These are phyloP conservation scores for Mobula birostris DNA, from an alignment of 2,113 vertebrate species.

Conservation along the genomic window DNA sequence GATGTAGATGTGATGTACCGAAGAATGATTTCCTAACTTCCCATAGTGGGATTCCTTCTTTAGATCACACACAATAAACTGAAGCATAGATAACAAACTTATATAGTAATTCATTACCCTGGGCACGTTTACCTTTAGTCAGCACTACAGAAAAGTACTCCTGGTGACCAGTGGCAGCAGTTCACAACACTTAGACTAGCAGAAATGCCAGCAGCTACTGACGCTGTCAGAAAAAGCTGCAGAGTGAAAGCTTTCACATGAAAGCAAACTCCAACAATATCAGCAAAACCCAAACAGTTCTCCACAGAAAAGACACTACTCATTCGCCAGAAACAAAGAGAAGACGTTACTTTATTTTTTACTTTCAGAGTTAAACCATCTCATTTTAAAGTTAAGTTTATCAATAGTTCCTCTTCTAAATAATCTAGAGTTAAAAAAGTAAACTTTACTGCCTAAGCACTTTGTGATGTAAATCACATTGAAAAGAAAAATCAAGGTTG, in stretches of 20 bases:
- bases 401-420: neutral
- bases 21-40: slow-evolving; percentile 21
- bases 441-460: neutral
- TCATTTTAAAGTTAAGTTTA: neutral
- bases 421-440: neutral
- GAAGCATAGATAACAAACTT: slow-evolving; percentile 32
- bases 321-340: neutral
- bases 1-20: neutral
- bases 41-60: slow-evolving; percentile 4
- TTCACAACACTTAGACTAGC: slow-evolving; percentile 4
- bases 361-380: neutral
- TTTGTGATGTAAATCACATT: neutral
- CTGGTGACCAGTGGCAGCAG: slow-evolving; percentile 16
- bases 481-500: neutral
- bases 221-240: neutral
- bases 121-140: slow-evolving; percentile 20
- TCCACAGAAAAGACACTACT: neutral
- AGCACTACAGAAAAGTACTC: slow-evolving; percentile 3
- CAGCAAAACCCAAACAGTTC: neutral
- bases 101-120: slow-evolving; percentile 33
- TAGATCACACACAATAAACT: slow-evolving; percentile 12
- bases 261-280: neutral
- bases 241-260: slow-evolving; percentile 26
- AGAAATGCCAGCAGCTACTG: slow-evolving; percentile 32
- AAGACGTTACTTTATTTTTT: neutral